Evolutionary conservation across 2,797 vertebrate species (phyloP).

Genomic region (Decapterus maruadsi): DNA sequence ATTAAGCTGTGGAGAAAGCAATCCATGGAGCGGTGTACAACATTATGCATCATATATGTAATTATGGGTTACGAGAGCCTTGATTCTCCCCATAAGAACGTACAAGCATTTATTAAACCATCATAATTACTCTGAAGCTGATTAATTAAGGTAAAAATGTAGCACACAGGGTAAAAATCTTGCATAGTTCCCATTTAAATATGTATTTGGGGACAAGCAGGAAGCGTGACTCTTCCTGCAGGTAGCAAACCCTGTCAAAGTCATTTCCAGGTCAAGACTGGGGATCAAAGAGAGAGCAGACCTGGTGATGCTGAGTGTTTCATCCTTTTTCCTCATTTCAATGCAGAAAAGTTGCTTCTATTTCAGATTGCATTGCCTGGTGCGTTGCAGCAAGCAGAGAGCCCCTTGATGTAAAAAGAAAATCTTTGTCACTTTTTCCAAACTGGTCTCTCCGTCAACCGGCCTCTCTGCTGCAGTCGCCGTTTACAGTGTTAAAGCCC

Average conservation of each 20-base stretch:
- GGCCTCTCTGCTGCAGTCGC: not conserved
- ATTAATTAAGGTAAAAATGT: too few relatives aligned
- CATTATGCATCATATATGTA: too few relatives aligned
- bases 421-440: not conserved
- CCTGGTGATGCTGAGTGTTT: not conserved
- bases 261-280: not conserved
- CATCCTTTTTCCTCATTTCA: not conserved
- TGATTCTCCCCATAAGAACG: too few relatives aligned
- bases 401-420: not conserved
- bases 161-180: too few relatives aligned
- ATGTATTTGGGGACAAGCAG: not conserved
- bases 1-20: too few relatives aligned
- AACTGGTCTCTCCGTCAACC: not conserved
- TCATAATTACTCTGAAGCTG: too few relatives aligned
- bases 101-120: too few relatives aligned
- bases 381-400: not conserved
- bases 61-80: too few relatives aligned
- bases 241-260: not conserved
- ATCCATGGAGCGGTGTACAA: too few relatives aligned
- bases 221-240: not conserved
- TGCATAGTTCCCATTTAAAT: too few relatives aligned
- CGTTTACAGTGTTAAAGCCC: conserved; percentile 27
- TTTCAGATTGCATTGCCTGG: not conserved
- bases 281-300: not conserved
- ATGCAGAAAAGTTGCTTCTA: not conserved